phyloP scores from a whole-genome alignment of 2,113 vertebrate genomes.

The pig (Sus scrofa) region T2T-Sscrofa CM000826.6:108058001-108058500 shows the following conservation, averaged over 20 bases:
- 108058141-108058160: neutral
- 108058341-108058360: neutral
- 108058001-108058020: neutral
- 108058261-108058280: neutral
- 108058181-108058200: neutral
- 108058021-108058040: neutral
- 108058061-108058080: neutral
- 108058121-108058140: neutral
- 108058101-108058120: neutral
- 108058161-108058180: conserved; percentile 18
- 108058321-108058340: neutral
- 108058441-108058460: neutral
- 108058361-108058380: neutral
- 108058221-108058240: neutral
- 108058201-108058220: neutral
- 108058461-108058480: neutral
- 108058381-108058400: neutral
- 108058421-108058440: neutral
- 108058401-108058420: neutral
- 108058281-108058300: neutral
- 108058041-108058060: neutral
- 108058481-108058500: neutral
- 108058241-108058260: conserved; percentile 37
- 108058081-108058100: neutral
- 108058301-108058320: neutral